phyloP scores from a whole-genome alignment of 2,888 invertebrate species.

The Drosophila sordidapex region DNA sequence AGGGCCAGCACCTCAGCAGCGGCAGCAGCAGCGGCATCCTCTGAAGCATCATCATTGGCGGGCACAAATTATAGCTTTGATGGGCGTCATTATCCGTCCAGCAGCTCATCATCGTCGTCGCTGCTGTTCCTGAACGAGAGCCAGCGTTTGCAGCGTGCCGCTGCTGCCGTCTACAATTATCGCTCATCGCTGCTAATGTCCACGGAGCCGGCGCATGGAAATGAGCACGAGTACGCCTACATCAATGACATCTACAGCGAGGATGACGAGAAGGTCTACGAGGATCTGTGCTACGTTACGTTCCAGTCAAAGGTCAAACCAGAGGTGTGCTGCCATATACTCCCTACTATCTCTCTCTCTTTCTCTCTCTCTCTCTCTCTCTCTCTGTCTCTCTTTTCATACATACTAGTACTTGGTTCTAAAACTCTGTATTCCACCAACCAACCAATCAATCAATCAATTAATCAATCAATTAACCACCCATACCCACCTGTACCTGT shows the following conservation, averaged over 20 bases:
- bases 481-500: not conserved
- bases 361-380: not conserved
- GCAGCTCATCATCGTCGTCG: constrained; percentile 38
- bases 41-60: constrained; percentile 10
- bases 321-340: constrained; percentile 86
- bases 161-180: constrained; percentile 83
- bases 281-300: constrained; percentile 94
- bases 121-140: constrained; percentile 65
- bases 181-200: constrained; percentile 69
- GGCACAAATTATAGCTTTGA: constrained; percentile 1
- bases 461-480: not conserved
- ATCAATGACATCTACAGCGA: constrained; percentile 83
- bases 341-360: not conserved
- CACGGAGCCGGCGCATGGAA: constrained; percentile 78
- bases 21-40: constrained; percentile 9
- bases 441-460: not conserved
- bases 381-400: not conserved
- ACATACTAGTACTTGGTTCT: constrained; percentile 18
- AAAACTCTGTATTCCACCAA: constrained; percentile 13
- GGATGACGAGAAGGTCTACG: constrained; percentile 93
- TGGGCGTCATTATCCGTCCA: constrained; percentile 26
- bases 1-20: constrained; percentile 40
- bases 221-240: constrained; percentile 80
- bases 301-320: constrained; percentile 88
- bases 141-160: constrained; percentile 80